These are phyloP conservation scores for Tetragonula carbonaria DNA, from an alignment of 2,888 invertebrate genomes.

Conservation along the genomic window DNA sequence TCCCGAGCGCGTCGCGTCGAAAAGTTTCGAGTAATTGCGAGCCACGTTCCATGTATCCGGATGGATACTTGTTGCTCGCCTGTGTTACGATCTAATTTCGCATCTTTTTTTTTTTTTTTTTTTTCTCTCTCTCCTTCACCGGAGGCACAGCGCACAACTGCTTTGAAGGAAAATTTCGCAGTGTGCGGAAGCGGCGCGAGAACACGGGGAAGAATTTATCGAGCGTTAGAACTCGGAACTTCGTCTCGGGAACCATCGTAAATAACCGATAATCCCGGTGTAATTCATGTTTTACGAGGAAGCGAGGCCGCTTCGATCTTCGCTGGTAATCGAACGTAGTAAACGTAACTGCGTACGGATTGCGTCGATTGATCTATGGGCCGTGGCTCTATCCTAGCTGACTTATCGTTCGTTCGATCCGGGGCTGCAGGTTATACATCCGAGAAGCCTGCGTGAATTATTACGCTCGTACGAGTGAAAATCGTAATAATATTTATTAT, in stretches of 20 bases:
- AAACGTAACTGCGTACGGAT: conserved; percentile 17
- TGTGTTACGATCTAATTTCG: conserved; percentile 24
- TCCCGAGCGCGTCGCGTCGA: neutral
- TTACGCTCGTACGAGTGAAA: neutral
- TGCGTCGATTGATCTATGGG: conserved; percentile 14
- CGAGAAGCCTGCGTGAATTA: neutral
- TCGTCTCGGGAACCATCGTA: conserved; percentile 25
- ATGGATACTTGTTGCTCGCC: conserved; percentile 33
- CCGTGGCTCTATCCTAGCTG: neutral
- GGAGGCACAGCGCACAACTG: neutral
- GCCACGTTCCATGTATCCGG: neutral
- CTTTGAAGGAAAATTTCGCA: conserved; percentile 14
- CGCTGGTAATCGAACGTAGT: conserved; percentile 24
- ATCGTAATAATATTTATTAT: neutral
- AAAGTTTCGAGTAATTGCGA: conserved; percentile 15
- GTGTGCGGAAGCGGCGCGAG: neutral
- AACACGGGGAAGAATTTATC: conserved; percentile 7
- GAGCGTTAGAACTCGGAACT: neutral
- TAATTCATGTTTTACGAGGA: conserved; percentile 44
- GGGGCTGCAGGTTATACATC: neutral
- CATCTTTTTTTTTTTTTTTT: neutral
- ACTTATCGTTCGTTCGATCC: neutral
- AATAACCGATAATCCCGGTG: conserved; percentile 49
- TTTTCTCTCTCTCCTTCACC: neutral
- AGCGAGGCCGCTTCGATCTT: neutral